Percentiles rank a stretch among this genome's conserved stretches.
Evolutionary conservation across 2,113 vertebrate species (phyloP).

Genomic region (Nanger granti): DNA sequence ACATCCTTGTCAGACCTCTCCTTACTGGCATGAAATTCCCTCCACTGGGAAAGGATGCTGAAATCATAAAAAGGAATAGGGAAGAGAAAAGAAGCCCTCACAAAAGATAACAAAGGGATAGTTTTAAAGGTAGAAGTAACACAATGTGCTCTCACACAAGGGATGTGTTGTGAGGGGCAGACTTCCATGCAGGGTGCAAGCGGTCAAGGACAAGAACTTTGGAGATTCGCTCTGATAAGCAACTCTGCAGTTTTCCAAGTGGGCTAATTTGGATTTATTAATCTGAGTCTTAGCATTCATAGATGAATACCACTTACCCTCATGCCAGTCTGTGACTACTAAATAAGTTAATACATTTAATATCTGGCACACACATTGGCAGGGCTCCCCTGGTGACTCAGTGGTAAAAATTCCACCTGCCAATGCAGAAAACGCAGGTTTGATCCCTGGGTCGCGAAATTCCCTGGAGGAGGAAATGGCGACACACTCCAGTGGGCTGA

Average conservation of each 20-base stretch:
- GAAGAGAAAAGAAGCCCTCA: background rate
- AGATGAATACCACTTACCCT: background rate
- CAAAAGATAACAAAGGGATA: background rate
- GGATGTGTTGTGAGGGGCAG: background rate
- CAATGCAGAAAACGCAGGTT: background rate
- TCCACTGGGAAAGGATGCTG: background rate
- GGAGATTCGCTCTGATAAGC: background rate
- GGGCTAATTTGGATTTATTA: background rate
- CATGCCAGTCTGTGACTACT: background rate
- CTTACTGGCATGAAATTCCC: background rate
- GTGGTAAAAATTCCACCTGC: background rate
- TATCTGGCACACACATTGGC: background rate
- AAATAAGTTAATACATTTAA: background rate
- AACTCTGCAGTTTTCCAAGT: background rate
- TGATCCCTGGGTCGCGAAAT: background rate
- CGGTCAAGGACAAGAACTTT: background rate
- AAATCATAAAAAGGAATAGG: background rate
- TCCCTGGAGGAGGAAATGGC: background rate
- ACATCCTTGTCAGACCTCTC: background rate
- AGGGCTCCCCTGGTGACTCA: background rate
- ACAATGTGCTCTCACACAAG: background rate
- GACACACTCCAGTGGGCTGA: background rate
- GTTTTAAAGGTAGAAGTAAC: background rate
- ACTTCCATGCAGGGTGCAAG: background rate
- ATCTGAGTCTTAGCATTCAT: background rate